Evolutionary conservation across 2,797 vertebrate species (phyloP), one percentile per base, ranked within the genome.

Genomic region (Odontamblyopus rebecca): DNA sequence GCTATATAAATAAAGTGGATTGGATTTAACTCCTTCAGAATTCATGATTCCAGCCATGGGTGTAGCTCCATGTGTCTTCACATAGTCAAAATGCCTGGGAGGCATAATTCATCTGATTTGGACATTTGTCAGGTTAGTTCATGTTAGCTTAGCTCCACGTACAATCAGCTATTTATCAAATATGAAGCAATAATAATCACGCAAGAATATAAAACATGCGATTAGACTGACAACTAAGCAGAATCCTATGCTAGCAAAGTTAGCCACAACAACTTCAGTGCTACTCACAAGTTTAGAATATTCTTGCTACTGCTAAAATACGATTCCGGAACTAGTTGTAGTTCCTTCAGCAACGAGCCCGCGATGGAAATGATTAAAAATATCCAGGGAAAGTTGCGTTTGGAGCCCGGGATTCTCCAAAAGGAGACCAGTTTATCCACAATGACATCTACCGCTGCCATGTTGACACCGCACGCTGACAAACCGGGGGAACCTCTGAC

Each of bases 241-340:
- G 13, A 1, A 12, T 9, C 13, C 1, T 3, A 18, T 35, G 71
- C 50, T 35, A 60, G 60, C 51, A 70, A 73, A 53, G 56, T 56
- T 70, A 72, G 71, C 70, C 35, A 51, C 23, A 50, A 19, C 26
- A 71, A 26, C 75, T 5, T 0, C 12, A 15, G 5, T 48, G 13
- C 44, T 68, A 90, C 97, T 97, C 88, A 98, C 97, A 97, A 72
- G 71, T 98, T 99, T 41, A 98, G 73, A 75, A 92, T 60, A 82
- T 98, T 98, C 82, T 81, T 94, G 81, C 94, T 97, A 92, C 93
- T 94, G 88, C 94, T 96, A 82, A 97, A 93, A 78, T 96, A 97
- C 1, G 94, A 89, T 65, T 93, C 82, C 51, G 95, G 94, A 16
- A 96, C 89, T 30, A 93, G 80, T 1, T 92, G 82, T 32, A 91